Evolutionary conservation across 2,888 invertebrate species (phyloP).

Genomic region (Oscheius myriophilus): DNA sequence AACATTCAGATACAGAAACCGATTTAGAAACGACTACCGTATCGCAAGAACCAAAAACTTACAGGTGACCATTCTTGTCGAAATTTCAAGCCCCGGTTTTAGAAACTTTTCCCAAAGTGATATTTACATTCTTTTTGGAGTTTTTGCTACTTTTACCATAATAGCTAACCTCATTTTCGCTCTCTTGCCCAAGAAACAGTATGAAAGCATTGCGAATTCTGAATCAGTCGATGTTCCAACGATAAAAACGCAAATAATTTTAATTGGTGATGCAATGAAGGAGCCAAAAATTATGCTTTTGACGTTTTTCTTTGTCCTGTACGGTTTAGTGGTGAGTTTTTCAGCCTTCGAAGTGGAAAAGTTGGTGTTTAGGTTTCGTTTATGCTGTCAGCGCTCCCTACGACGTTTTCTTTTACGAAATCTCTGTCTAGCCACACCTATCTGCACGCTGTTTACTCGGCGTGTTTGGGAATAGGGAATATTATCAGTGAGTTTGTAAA

Average conservation of each 20-base stretch:
- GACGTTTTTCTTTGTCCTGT: conserved; percentile 27
- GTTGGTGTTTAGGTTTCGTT: conserved; percentile 13
- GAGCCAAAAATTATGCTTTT: conserved; percentile 25
- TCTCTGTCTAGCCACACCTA: conserved; percentile 16
- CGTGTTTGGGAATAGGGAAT: conserved; percentile 27
- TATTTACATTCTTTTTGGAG: conserved; percentile 24
- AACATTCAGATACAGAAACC: not conserved
- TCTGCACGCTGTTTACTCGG: conserved; percentile 25
- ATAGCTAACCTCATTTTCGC: conserved; percentile 23
- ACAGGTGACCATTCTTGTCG: not conserved
- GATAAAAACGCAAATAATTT: conserved; percentile 13
- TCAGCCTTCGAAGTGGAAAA: too few species aligned
- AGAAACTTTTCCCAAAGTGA: conserved; percentile 25
- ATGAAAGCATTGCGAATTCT: conserved; percentile 22
- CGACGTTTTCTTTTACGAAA: conserved; percentile 29
- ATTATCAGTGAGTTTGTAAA: conserved; percentile 26
- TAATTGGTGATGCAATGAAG: conserved; percentile 19
- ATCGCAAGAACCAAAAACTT: not conserved
- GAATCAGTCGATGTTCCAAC: conserved; percentile 23
- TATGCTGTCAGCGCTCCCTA: conserved; percentile 27
- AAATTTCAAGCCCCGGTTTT: not conserved
- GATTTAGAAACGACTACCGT: not conserved
- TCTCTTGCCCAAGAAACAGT: conserved; percentile 18
- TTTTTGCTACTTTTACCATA: conserved; percentile 12
- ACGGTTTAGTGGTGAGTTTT: conserved; percentile 20